Conservation (phyloP, 30 jellyfish, hydroid and myxozoan genomes). For the Sanderia malayensis region DNA sequence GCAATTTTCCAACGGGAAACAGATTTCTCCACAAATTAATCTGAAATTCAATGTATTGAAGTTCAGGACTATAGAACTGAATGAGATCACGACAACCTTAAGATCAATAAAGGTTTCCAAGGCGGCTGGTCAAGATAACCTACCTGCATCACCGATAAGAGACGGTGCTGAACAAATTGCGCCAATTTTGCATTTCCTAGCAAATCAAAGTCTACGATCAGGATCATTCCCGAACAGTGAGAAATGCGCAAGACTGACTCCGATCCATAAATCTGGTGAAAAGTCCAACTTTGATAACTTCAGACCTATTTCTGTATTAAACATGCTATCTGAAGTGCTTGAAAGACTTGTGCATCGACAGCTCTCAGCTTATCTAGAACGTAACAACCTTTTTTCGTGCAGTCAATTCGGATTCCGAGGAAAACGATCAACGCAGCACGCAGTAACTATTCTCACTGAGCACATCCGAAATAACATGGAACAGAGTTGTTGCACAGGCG, state of each 20-base stretch:
- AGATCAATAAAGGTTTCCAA: conserved; percentile 50
- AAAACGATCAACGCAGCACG: conserved; percentile 46
- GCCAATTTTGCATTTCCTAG: conserved; percentile 31
- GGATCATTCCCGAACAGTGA: conserved; percentile 54
- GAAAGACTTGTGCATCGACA: conserved; percentile 51
- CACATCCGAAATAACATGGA: conserved; percentile 51
- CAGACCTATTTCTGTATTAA: conserved; percentile 51
- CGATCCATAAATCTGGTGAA: conserved; percentile 37
- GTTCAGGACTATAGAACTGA: conserved; percentile 45
- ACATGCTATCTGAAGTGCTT: conserved; percentile 27
- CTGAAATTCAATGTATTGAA: conserved; percentile 12
- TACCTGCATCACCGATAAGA: conserved; percentile 31
- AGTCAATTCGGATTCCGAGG: conserved; percentile 39
- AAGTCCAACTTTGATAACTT: conserved; percentile 31
- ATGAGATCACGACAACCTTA: conserved; percentile 34
- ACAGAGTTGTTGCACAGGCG: conserved; percentile 30
- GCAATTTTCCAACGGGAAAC: conserved; percentile 40
- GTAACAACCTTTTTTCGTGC: conserved; percentile 33
- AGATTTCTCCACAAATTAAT: conserved; percentile 33
- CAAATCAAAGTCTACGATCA: conserved; percentile 55
- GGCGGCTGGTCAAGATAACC: conserved; percentile 52
- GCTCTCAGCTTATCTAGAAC: conserved; percentile 55
- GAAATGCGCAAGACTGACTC: conserved; percentile 51
- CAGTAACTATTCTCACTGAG: conserved; percentile 30
- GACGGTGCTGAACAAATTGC: conserved; percentile 41